Conservation (phyloP, 2,113 vertebrate species). For the Cyprinodon tularosa region DNA sequence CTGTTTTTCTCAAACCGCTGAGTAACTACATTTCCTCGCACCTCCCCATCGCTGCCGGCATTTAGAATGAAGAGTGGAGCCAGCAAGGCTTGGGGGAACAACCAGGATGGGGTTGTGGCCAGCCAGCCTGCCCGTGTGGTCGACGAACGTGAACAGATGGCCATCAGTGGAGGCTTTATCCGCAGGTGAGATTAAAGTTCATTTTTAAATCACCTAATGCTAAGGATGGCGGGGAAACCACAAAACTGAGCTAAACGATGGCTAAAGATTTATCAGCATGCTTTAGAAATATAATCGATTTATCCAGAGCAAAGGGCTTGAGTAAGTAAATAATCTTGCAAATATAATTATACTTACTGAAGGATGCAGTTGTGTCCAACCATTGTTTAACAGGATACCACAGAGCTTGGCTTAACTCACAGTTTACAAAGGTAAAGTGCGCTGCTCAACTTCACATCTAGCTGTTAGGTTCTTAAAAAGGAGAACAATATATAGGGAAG, state of each 20-base stretch:
- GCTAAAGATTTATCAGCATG: background rate
- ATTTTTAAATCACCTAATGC: background rate
- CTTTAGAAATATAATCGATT: background rate
- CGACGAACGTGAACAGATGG: conserved; percentile 99
- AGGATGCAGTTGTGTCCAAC: too few relatives aligned
- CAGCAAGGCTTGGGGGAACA: conserved; percentile 99
- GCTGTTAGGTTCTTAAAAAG: too few relatives aligned
- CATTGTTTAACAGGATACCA: too few relatives aligned
- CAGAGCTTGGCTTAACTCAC: too few relatives aligned
- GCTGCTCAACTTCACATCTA: too few relatives aligned
- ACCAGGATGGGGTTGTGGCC: conserved; percentile 98
- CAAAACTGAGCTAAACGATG: background rate
- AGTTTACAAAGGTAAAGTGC: too few relatives aligned
- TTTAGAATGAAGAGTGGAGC: conserved; percentile 98
- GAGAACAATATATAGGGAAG: too few relatives aligned
- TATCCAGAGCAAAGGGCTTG: background rate
- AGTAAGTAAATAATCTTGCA: background rate
- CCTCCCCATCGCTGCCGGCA: conserved; percentile 62
- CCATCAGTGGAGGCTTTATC: conserved; percentile 99
- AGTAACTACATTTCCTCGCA: conserved; percentile 69
- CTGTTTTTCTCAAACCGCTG: background rate
- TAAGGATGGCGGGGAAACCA: too few relatives aligned
- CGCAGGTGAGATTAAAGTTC: conserved; percentile 85
- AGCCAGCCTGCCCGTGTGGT: conserved; percentile 98
- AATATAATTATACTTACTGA: too few relatives aligned